phyloP scores from a whole-genome alignment of 2,797 vertebrate genomes.

The Bradypodion ventrale region DNA sequence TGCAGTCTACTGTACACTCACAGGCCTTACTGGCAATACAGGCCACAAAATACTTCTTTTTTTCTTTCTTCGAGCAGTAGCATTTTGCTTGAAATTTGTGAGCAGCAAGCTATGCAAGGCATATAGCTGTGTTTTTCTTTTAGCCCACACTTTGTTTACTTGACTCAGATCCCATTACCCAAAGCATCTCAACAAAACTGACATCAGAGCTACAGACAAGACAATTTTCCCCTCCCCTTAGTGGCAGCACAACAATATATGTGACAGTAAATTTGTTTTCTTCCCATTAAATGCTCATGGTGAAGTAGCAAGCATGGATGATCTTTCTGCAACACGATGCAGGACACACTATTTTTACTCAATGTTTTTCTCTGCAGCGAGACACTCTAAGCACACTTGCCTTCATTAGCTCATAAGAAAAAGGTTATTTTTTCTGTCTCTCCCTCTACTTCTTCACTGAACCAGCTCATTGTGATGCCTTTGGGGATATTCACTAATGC shows the following conservation, averaged over 20 bases:
- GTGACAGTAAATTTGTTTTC: not conserved
- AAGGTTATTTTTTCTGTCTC: not conserved
- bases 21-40: not conserved
- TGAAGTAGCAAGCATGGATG: not conserved
- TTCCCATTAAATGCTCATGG: not conserved
- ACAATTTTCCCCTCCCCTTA: not conserved
- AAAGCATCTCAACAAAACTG: not conserved
- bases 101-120: not conserved
- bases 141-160: slow-evolving; percentile 30
- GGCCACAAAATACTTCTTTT: not conserved
- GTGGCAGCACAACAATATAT: not conserved
- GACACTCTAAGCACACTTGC: not conserved
- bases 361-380: not conserved
- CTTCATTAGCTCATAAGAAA: not conserved
- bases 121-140: slow-evolving; percentile 10
- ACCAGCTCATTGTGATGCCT: not conserved
- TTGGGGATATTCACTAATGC: not conserved
- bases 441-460: not conserved
- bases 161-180: slow-evolving; percentile 18
- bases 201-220: not conserved
- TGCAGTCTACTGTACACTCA: not conserved
- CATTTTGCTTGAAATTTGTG: slow-evolving; percentile 22
- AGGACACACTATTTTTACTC: not conserved
- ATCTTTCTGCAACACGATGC: not conserved
- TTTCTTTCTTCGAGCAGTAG: not conserved